phyloP scores from a whole-genome alignment of 2,113 vertebrate genomes.

The Pseudorhombus dupliciocellatus region DNA sequence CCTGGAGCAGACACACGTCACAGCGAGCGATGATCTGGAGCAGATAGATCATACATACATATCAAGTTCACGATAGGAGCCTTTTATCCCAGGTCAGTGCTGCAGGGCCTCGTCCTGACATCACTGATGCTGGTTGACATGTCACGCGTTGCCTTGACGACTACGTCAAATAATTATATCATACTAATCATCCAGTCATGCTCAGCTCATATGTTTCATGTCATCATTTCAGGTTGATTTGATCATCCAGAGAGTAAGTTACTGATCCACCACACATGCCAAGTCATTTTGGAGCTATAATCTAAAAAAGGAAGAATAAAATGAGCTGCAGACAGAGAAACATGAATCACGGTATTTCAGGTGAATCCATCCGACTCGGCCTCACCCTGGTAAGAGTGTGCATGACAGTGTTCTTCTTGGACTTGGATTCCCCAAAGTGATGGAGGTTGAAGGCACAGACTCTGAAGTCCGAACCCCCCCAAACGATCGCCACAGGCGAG shows the following conservation, averaged over 20 bases:
- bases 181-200: too few species aligned
- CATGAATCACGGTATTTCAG: not conserved
- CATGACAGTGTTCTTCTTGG: conserved; percentile 69
- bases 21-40: conserved; percentile 79
- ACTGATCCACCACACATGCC: not conserved
- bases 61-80: too few species aligned
- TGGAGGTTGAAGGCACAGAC: conserved; percentile 81
- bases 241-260: too few species aligned
- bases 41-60: not conserved
- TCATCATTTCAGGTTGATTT: not conserved
- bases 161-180: too few species aligned
- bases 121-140: too few species aligned
- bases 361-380: not conserved
- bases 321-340: not conserved
- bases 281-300: not conserved
- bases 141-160: too few species aligned
- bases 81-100: too few species aligned
- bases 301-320: not conserved
- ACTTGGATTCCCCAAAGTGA: conserved; percentile 79
- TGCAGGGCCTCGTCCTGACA: too few species aligned
- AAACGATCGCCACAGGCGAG: not conserved
- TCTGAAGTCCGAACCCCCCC: conserved; percentile 48
- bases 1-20: conserved; percentile 80
- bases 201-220: too few species aligned
- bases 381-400: conserved; percentile 67